Conservation (phyloP, 2,888 invertebrate species). For the Lysandra coridon region DNA sequence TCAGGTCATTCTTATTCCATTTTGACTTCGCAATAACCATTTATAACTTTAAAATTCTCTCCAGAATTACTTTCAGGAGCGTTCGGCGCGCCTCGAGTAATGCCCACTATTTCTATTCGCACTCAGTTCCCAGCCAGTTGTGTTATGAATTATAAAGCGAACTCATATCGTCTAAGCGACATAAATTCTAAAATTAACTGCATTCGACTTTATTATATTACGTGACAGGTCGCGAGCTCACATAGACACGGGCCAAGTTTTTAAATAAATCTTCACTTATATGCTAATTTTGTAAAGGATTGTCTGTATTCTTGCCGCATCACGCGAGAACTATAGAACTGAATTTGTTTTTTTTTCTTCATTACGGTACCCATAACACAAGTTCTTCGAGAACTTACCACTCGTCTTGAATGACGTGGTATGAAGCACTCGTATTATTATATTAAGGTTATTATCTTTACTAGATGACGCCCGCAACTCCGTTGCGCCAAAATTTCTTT, state of each 20-base stretch:
- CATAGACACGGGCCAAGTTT: not conserved
- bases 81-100: not conserved
- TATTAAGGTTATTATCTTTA: too few relatives aligned
- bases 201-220: constrained; percentile 19
- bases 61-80: constrained; percentile 9
- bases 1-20: constrained; percentile 1
- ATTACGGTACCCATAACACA: too few relatives aligned
- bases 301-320: too few relatives aligned
- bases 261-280: not conserved
- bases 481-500: too few relatives aligned
- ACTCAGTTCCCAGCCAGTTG: constrained; percentile 11
- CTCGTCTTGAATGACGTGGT: too few relatives aligned
- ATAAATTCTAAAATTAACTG: constrained; percentile 19
- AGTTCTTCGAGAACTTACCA: too few relatives aligned
- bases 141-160: constrained; percentile 20
- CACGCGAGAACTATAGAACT: too few relatives aligned
- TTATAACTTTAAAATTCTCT: constrained; percentile 17
- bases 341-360: too few relatives aligned
- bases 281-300: not conserved
- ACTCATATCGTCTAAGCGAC: constrained; percentile 23
- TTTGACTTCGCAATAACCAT: constrained; percentile 13
- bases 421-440: too few relatives aligned
- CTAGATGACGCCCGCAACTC: too few relatives aligned
- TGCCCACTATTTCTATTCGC: constrained; percentile 32
- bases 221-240: not conserved